Evolutionary conservation across 2,797 vertebrate genomes (phyloP).

Genomic region (Chaetodon trifasciatus): DNA sequence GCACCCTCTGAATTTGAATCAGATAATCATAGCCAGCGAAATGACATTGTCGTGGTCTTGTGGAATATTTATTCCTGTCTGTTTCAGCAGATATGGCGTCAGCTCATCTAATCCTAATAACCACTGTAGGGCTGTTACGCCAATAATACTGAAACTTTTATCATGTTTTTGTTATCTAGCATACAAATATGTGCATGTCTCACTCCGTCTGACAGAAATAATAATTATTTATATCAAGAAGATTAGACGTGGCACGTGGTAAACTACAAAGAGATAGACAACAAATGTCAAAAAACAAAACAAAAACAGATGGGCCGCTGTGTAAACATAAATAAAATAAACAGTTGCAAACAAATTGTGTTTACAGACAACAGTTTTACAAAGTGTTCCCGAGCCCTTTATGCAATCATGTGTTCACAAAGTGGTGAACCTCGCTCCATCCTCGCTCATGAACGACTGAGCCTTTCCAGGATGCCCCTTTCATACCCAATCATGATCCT

Average conservation of each 20-base stretch:
- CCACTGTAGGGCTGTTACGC: neutral
- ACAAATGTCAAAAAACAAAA: constrained; percentile 6
- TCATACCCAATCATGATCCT: no score
- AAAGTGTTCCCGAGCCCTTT: no score
- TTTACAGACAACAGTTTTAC: no score
- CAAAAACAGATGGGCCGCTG: no score
- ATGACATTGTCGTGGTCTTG: neutral
- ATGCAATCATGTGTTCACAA: no score
- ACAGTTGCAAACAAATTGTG: no score
- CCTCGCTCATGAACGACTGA: no score
- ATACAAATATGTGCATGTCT: neutral
- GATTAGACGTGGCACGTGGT: constrained; percentile 21
- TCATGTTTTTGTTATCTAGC: neutral
- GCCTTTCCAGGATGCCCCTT: no score
- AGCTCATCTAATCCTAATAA: neutral
- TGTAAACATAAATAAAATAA: no score
- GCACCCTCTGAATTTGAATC: neutral
- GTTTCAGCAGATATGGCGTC: constrained; percentile 1
- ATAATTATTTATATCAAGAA: constrained; percentile 17
- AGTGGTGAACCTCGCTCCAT: no score
- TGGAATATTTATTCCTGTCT: neutral
- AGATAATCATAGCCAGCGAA: neutral
- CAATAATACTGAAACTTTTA: neutral
- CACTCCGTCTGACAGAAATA: constrained; percentile 28
- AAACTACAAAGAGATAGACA: constrained; percentile 17